phyloP scores from a whole-genome alignment of 2,113 vertebrate genomes.

The Eurystomus gularis region DNA sequence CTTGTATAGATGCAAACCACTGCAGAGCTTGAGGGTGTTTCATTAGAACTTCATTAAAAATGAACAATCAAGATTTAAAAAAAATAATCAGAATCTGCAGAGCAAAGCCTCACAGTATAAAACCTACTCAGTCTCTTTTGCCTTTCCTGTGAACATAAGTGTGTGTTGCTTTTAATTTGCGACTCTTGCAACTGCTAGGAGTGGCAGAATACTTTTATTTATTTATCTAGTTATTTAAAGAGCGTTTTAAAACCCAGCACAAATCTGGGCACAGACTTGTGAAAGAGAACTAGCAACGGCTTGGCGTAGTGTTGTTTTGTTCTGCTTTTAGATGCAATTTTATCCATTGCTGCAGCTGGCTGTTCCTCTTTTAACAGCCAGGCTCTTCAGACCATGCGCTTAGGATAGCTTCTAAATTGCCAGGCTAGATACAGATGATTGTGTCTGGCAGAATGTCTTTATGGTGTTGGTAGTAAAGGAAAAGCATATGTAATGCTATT shows the following conservation, averaged over 20 bases:
- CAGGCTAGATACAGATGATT: not conserved
- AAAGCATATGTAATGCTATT: not conserved
- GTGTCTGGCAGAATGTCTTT: slow-evolving; percentile 2
- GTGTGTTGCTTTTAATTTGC: not conserved
- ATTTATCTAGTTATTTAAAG: not conserved
- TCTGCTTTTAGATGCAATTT: slow-evolving; percentile 30
- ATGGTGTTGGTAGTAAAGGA: not conserved
- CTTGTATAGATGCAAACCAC: not conserved
- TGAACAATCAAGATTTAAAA: not conserved
- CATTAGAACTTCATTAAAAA: slow-evolving; percentile 55
- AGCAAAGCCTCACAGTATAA: not conserved
- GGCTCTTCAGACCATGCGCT: not conserved
- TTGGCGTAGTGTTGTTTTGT: not conserved
- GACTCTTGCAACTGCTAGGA: not conserved
- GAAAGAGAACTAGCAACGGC: not conserved
- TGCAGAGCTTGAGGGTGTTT: slow-evolving; percentile 45
- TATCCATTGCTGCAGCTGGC: slow-evolving; percentile 34
- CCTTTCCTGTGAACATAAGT: not conserved
- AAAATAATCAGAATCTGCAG: not conserved
- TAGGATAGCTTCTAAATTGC: not conserved
- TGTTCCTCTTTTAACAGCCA: not conserved
- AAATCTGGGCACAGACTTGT: not conserved
- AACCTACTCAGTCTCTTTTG: not conserved
- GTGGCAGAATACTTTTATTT: not conserved
- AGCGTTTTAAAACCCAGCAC: not conserved